Evolutionary conservation across 2,113 vertebrate genomes (phyloP).

Genomic region (Podarcis raffonei): DNA sequence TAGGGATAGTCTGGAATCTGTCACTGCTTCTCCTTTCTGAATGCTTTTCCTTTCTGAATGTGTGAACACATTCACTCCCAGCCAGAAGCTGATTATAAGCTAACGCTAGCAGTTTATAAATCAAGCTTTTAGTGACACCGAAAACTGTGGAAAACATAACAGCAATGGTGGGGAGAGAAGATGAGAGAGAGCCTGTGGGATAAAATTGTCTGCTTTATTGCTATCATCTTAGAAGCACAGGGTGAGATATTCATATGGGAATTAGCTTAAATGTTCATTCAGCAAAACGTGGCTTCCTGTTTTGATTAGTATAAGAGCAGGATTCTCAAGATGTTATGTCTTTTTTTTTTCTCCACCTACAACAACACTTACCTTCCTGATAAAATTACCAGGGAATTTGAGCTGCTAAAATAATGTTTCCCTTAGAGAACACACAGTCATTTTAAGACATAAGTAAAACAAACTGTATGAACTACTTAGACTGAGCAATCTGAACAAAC

Average conservation of each 20-base stretch:
- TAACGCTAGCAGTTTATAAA: conserved; percentile 36
- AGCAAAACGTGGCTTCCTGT: conserved; percentile 38
- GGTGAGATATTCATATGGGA: conserved; percentile 19
- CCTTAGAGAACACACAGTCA: conserved; percentile 54
- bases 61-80: neutral
- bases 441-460: conserved; percentile 47
- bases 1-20: conserved; percentile 1
- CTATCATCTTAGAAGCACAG: conserved; percentile 8
- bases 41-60: neutral
- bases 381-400: conserved; percentile 46
- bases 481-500: neutral
- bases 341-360: conserved; percentile 23
- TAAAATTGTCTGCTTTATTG: conserved; percentile 20
- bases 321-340: conserved; percentile 46
- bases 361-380: conserved; percentile 44
- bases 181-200: neutral
- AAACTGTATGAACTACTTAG: conserved; percentile 5
- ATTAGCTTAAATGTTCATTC: conserved; percentile 39
- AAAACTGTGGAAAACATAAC: conserved; percentile 37
- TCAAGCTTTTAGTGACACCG: conserved; percentile 30
- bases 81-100: conserved; percentile 20
- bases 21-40: neutral
- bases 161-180: neutral
- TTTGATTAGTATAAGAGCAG: conserved; percentile 11
- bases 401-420: conserved; percentile 51